These are phyloP conservation scores for Toxostoma redivivum DNA, from an alignment of 2,113 vertebrate genomes.

Conservation along the genomic window DNA sequence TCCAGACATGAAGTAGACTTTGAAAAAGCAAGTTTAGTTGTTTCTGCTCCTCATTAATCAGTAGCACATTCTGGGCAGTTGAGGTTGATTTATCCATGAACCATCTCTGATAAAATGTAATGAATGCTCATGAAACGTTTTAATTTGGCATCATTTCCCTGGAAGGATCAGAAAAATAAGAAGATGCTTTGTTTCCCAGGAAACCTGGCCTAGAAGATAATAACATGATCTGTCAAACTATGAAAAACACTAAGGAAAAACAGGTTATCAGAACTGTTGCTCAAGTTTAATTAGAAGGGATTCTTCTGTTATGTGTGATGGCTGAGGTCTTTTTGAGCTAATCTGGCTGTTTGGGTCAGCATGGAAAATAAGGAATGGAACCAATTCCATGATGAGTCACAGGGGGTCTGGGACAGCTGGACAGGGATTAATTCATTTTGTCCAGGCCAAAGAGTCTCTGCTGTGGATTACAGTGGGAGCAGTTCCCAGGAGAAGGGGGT, in stretches of 20 bases:
- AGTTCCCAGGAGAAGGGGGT: background rate
- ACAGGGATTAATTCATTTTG: background rate
- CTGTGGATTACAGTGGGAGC: background rate
- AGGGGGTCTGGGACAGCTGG: background rate
- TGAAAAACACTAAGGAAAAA: background rate
- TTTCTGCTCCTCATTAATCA: background rate
- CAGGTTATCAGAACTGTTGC: slow-evolving; percentile 4
- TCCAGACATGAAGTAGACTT: background rate
- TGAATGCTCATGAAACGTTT: background rate
- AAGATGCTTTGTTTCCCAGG: slow-evolving; percentile 34
- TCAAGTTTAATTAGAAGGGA: slow-evolving; percentile 8
- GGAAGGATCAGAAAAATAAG: background rate
- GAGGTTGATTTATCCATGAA: background rate
- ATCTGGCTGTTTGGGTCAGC: background rate
- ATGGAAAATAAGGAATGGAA: background rate
- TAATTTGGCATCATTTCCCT: slow-evolving; percentile 11
- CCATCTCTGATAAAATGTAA: background rate
- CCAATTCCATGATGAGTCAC: background rate
- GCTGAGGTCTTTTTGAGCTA: background rate
- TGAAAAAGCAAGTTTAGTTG: background rate
- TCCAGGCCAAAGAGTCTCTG: background rate
- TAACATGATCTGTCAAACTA: background rate
- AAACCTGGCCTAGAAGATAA: background rate
- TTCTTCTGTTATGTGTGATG: background rate
- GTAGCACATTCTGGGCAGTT: background rate